Conservation (phyloP, 2,113 vertebrate species). For the Trachemys scripta region DNA sequence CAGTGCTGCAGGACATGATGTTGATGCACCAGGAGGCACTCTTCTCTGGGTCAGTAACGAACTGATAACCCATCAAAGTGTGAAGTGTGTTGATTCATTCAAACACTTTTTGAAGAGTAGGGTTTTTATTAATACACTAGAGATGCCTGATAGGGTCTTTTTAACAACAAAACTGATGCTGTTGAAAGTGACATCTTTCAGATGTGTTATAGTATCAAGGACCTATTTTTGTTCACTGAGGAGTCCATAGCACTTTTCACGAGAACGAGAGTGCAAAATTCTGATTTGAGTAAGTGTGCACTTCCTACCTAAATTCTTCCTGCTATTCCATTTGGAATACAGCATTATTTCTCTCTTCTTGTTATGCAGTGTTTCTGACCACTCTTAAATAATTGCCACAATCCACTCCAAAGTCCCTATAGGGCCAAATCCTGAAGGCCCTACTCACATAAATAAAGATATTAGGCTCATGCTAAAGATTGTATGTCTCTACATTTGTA, state of each 20-base stretch:
- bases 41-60: constrained; percentile 32
- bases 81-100: constrained; percentile 43
- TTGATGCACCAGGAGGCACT: constrained; percentile 11
- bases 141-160: constrained; percentile 31
- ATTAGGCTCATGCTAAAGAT: constrained; percentile 17
- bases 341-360: neutral
- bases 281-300: neutral
- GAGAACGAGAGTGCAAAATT: neutral
- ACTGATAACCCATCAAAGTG: constrained; percentile 26
- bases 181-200: constrained; percentile 40
- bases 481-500: constrained; percentile 26
- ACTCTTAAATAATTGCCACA: neutral
- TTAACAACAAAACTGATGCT: constrained; percentile 48
- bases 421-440: constrained; percentile 5
- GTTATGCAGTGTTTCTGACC: neutral
- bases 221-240: constrained; percentile 18
- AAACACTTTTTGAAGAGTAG: constrained; percentile 11
- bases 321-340: neutral
- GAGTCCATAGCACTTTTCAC: neutral
- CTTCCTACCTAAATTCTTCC: neutral
- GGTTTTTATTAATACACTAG: constrained; percentile 19
- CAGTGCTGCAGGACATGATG: constrained; percentile 21
- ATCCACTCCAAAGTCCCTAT: neutral
- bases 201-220: neutral
- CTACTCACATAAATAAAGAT: constrained; percentile 4